phyloP scores from a whole-genome alignment of 2,888 invertebrate species.

The Abrostola triplasia region DNA sequence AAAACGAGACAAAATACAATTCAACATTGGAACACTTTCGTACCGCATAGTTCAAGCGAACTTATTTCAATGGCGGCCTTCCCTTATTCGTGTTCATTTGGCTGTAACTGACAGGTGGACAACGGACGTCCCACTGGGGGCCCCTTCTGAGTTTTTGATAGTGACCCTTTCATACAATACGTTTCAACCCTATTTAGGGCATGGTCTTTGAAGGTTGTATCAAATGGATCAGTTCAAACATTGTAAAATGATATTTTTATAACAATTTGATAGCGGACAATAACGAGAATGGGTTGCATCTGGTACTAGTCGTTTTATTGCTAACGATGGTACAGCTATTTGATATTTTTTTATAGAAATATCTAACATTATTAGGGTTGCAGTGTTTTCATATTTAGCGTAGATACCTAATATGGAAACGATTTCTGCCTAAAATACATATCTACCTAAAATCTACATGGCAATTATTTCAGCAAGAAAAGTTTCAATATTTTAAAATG shows the following conservation, averaged over 20 bases:
- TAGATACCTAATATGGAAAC: no score
- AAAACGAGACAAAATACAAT: conserved; percentile 17
- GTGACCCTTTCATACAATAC: conserved; percentile 29
- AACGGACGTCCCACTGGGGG: conserved; percentile 17
- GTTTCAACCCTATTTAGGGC: conserved; percentile 13
- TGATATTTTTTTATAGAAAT: no score
- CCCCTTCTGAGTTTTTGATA: conserved; percentile 36
- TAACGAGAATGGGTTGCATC: conserved; percentile 12
- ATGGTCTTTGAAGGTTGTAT: conserved; percentile 6
- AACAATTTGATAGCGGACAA: background rate
- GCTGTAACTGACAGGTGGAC: conserved; percentile 34
- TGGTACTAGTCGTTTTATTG: conserved; percentile 24
- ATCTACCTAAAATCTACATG: no score
- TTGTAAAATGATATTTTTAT: conserved; percentile 1
- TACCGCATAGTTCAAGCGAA: conserved; percentile 13
- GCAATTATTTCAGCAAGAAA: no score
- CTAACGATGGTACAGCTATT: conserved; percentile 8
- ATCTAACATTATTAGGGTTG: no score
- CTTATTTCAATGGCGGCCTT: conserved; percentile 20
- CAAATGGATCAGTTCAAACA: background rate
- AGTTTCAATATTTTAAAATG: no score
- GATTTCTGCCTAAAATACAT: no score
- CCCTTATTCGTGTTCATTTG: conserved; percentile 28
- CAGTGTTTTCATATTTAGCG: background rate
- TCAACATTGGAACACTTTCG: conserved; percentile 14